Evolutionary conservation across 2,888 invertebrate genomes (phyloP).

Genomic region (Empis stercorea): DNA sequence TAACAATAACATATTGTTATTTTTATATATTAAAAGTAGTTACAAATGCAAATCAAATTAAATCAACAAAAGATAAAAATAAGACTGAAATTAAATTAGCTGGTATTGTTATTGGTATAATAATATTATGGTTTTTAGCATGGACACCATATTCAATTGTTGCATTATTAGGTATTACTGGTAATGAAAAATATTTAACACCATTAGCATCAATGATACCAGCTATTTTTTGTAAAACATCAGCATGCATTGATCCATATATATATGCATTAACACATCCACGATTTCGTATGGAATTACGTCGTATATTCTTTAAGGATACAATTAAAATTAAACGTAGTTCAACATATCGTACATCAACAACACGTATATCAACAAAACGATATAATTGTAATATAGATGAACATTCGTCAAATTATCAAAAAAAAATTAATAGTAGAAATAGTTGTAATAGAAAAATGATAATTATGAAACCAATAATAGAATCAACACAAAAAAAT

Average conservation of each 20-base stretch:
- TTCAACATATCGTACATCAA: constrained; percentile 27
- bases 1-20: constrained; percentile 60
- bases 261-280: constrained; percentile 71
- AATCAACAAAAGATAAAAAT: constrained; percentile 48
- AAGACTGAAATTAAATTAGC: constrained; percentile 62
- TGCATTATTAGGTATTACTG: constrained; percentile 58
- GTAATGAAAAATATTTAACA: constrained; percentile 48
- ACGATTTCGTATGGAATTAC: constrained; percentile 49
- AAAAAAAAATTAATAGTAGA: not conserved
- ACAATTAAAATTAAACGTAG: constrained; percentile 20
- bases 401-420: not conserved
- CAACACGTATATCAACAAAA: constrained; percentile 14
- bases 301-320: constrained; percentile 23
- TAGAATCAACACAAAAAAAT: not conserved
- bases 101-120: constrained; percentile 52
- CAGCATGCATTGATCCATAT: constrained; percentile 70
- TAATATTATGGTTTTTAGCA: constrained; percentile 60
- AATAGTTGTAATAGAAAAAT: not conserved
- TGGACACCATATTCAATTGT: constrained; percentile 76
- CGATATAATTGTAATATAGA: not conserved
- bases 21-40: constrained; percentile 54
- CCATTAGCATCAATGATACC: constrained; percentile 64
- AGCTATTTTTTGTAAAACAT: constrained; percentile 66
- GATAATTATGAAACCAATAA: not conserved
- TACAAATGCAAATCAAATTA: constrained; percentile 39